Evolutionary conservation across 2,888 invertebrate species (phyloP).

Genomic region (Drosophila kokeensis): DNA sequence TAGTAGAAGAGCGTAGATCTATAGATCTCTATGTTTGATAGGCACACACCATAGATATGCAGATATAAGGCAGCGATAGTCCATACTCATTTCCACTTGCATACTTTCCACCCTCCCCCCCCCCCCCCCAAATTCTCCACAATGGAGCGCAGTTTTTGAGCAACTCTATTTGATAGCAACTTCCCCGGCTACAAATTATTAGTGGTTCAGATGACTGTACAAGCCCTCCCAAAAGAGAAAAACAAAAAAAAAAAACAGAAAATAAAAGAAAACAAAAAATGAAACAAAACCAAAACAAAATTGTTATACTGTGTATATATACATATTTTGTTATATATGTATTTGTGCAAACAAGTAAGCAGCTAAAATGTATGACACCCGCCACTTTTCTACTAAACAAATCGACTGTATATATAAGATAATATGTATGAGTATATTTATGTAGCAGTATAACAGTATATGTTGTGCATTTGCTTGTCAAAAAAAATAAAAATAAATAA

Average conservation of each 20-base stretch:
- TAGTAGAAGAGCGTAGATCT: neutral
- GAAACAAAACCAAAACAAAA: conserved; percentile 12
- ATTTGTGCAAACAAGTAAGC: conserved; percentile 46
- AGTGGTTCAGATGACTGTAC: conserved; percentile 77
- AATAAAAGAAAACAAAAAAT: conserved; percentile 4
- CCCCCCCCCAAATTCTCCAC: conserved; percentile 3
- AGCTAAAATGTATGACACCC: conserved; percentile 72
- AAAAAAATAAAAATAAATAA: conserved; percentile 27
- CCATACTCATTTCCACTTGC: conserved; percentile 10
- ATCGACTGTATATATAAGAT: conserved; percentile 74
- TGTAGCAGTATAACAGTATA: conserved; percentile 67
- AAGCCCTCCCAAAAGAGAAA: conserved; percentile 23
- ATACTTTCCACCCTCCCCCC: neutral
- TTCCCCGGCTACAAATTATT: conserved; percentile 85
- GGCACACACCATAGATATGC: neutral
- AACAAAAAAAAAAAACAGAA: neutral
- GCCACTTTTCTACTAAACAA: conserved; percentile 77
- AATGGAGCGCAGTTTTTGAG: conserved; percentile 70
- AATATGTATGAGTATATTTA: conserved; percentile 54
- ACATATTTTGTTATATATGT: conserved; percentile 52
- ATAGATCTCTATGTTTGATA: neutral
- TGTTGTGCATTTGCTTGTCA: conserved; percentile 66
- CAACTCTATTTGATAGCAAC: conserved; percentile 84
- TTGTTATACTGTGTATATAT: conserved; percentile 61
- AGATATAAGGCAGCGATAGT: conserved; percentile 6